phyloP scores from a whole-genome alignment of 2,113 vertebrate species.

The Poeciliopsis prolifica region DNA sequence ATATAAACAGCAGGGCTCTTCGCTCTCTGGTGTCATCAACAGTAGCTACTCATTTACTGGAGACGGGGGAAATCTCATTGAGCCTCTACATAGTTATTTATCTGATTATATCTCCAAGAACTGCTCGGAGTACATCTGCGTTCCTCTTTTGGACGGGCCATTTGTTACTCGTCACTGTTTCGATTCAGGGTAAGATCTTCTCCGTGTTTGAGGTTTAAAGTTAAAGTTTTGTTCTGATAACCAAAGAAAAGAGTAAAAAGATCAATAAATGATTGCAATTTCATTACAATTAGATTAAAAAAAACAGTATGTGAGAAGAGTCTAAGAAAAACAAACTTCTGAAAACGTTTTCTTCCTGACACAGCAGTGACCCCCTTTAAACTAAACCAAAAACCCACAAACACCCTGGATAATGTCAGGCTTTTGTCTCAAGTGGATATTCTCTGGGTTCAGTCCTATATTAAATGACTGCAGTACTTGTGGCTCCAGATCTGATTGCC shows the following conservation, averaged over 20 bases:
- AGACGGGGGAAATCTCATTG: constrained; percentile 45
- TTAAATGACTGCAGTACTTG: too few relatives aligned
- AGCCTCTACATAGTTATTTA: constrained; percentile 45
- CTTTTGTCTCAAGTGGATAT: neutral
- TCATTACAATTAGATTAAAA: neutral
- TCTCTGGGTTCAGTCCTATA: neutral
- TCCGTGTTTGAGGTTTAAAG: neutral
- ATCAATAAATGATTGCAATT: neutral
- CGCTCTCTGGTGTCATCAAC: constrained; percentile 51
- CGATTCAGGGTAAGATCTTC: neutral
- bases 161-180: neutral
- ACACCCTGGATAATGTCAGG: neutral
- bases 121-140: neutral
- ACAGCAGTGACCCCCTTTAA: neutral
- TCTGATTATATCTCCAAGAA: constrained; percentile 26
- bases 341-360: neutral
- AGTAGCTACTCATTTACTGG: constrained; percentile 54
- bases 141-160: neutral
- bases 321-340: too few relatives aligned
- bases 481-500: neutral
- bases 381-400: neutral
- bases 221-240: neutral
- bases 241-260: neutral
- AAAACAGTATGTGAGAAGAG: too few relatives aligned
- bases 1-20: constrained; percentile 25